phyloP scores from a whole-genome alignment of 2,113 vertebrate genomes.

The Addax nasomaculatus region DNA sequence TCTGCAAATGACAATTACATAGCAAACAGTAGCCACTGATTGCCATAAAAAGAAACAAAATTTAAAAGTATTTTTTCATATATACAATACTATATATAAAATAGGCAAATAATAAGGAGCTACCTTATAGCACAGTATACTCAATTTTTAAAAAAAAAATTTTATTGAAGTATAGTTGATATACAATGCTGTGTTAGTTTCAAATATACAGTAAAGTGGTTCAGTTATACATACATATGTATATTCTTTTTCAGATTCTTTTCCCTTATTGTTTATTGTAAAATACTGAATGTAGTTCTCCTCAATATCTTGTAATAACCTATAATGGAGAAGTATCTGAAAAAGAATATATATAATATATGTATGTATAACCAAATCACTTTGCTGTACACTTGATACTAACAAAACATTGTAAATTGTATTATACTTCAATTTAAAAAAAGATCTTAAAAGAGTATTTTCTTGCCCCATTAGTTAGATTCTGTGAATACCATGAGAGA shows the following conservation, averaged over 20 bases:
- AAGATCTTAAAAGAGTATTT: neutral
- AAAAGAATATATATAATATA: neutral
- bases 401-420: neutral
- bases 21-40: neutral
- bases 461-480: neutral
- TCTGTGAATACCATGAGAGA: neutral
- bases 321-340: neutral
- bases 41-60: constrained; percentile 23
- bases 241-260: neutral
- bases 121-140: neutral
- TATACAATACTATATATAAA: neutral
- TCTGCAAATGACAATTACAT: neutral
- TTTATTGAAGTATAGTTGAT: neutral
- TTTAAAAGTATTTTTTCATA: constrained; percentile 15
- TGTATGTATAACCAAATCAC: neutral
- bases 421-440: neutral
- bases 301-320: neutral
- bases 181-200: neutral
- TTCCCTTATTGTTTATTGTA: neutral
- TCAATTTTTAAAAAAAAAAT: neutral
- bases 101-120: neutral
- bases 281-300: neutral
- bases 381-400: neutral
- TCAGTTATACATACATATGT: neutral
- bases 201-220: neutral